Percentiles rank a stretch among this genome's conserved stretches.
These are phyloP conservation scores for Lasiurus borealis DNA, from an alignment of 2,113 vertebrate species.

Conservation along the genomic window DNA sequence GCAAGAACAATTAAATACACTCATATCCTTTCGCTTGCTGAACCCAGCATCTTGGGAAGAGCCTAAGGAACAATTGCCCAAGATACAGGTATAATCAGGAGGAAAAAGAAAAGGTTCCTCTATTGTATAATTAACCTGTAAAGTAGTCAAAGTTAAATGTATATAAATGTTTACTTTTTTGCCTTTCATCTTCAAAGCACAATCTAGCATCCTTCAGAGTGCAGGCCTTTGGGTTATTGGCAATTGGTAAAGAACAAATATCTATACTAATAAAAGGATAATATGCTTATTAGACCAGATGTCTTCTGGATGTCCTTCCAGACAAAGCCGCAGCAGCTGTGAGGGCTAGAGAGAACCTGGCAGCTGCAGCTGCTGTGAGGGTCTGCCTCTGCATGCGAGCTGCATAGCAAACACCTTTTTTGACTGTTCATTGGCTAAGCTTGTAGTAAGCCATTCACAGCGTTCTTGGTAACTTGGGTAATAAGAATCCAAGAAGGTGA, in stretches of 20 bases:
- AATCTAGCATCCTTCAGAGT: background rate
- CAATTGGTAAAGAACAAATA: slow-evolving; percentile 10
- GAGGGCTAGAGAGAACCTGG: too few species aligned
- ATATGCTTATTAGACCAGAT: too few species aligned
- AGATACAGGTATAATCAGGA: slow-evolving; percentile 10
- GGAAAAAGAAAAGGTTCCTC: slow-evolving; percentile 1
- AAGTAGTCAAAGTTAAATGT: background rate
- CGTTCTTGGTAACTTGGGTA: too few species aligned
- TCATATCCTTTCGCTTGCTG: background rate
- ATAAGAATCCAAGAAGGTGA: too few species aligned
- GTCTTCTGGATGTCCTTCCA: too few species aligned
- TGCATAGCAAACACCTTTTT: too few species aligned
- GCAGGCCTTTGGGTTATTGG: background rate
- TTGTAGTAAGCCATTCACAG: too few species aligned
- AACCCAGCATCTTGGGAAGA: background rate
- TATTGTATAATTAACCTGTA: background rate
- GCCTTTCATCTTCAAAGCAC: slow-evolving; percentile 20
- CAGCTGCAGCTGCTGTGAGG: too few species aligned
- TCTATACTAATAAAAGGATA: too few species aligned
- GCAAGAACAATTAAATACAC: background rate
- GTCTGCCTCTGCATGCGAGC: too few species aligned
- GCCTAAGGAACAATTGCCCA: background rate
- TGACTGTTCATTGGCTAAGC: too few species aligned
- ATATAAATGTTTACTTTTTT: slow-evolving; percentile 31
- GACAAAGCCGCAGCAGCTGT: too few species aligned